A percentile compares a stretch with the other conserved stretches of the same genome.
Evolutionary conservation across 2,888 invertebrate genomes (phyloP).

Genomic region (Lithophane leautieri): DNA sequence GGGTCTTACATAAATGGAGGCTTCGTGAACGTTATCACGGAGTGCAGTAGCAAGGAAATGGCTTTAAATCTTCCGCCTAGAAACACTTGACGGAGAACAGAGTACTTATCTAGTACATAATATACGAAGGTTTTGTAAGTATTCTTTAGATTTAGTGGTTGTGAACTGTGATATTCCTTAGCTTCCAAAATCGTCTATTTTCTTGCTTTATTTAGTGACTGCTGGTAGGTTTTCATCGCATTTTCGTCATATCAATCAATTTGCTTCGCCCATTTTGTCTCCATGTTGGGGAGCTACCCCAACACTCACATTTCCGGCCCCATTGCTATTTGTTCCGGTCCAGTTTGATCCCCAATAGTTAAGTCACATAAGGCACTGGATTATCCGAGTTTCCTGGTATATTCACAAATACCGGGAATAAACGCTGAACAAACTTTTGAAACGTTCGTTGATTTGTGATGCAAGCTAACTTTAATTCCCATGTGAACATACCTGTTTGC

Average conservation of each 20-base stretch:
- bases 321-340: constrained; percentile 32
- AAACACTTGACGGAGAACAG: constrained; percentile 50
- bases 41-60: constrained; percentile 72
- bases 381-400: constrained; percentile 26
- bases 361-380: constrained; percentile 29
- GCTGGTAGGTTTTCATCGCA: neutral
- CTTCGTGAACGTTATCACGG: constrained; percentile 74
- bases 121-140: constrained; percentile 8
- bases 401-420: constrained; percentile 23
- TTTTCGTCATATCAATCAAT: constrained; percentile 19
- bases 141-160: neutral
- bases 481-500: constrained; percentile 16
- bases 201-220: neutral
- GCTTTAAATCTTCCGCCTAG: constrained; percentile 59
- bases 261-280: constrained; percentile 28
- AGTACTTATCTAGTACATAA: constrained; percentile 38
- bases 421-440: constrained; percentile 35
- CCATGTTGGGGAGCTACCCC: constrained; percentile 2
- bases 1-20: constrained; percentile 66
- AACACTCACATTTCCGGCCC: constrained; percentile 10
- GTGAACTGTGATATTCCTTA: neutral
- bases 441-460: constrained; percentile 37
- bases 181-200: neutral
- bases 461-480: constrained; percentile 33
- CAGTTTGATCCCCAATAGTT: constrained; percentile 27